A percentile compares a stretch with the other conserved stretches of the same genome.
These are phyloP conservation scores for Jacana jacana DNA, from an alignment of 2,113 vertebrate species.

Conservation along the genomic window DNA sequence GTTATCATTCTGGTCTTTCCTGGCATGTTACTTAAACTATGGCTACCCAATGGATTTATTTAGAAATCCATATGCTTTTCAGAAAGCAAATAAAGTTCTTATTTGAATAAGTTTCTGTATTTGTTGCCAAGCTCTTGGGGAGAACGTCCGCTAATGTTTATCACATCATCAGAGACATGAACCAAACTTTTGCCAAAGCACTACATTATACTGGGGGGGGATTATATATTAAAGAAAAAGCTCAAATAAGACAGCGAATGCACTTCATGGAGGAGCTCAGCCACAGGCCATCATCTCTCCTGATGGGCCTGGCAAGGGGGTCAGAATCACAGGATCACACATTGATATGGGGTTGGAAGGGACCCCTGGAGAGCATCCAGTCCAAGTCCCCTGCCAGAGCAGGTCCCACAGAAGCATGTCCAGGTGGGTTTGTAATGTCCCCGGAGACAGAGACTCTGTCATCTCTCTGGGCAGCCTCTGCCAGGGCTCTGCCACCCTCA, in stretches of 20 bases:
- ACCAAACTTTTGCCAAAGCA: not conserved
- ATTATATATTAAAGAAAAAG: not conserved
- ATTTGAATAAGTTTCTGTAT: not conserved
- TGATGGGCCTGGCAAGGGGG: not conserved
- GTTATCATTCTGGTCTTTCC: not conserved
- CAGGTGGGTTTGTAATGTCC: no score
- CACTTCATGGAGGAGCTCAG: not conserved
- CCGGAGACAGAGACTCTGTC: no score
- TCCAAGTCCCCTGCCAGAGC: no score
- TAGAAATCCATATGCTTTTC: slow-evolving; percentile 15
- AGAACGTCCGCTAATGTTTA: not conserved
- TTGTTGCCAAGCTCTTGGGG: not conserved
- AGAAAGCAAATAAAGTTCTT: slow-evolving; percentile 2
- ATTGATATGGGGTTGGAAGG: no score
- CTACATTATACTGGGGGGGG: not conserved
- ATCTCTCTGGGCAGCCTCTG: no score
- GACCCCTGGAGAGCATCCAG: no score
- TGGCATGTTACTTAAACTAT: not conserved
- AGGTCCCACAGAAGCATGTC: no score
- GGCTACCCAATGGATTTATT: slow-evolving; percentile 10
- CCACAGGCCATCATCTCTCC: not conserved
- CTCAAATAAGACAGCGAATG: not conserved
- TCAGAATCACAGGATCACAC: not conserved
- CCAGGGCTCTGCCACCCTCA: no score
- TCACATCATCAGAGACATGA: not conserved